Conservation (phyloP, 2,797 vertebrate species). For the Ibycter americanus region DNA sequence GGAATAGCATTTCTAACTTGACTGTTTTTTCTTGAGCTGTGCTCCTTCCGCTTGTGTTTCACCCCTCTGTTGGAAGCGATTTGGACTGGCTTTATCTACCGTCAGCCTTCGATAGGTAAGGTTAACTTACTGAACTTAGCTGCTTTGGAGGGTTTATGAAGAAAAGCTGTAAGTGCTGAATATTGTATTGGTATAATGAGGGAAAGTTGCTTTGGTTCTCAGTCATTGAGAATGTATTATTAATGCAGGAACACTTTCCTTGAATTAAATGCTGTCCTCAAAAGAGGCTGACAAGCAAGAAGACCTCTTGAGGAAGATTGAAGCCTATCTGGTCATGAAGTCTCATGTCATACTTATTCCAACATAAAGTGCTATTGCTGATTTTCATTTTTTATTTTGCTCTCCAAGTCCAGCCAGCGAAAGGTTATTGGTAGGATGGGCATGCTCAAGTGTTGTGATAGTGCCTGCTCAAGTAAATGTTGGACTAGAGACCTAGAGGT, state of each 20-base stretch:
- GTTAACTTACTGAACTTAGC: background rate
- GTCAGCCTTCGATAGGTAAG: conserved; percentile 1
- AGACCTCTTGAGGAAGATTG: background rate
- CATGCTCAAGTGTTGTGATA: background rate
- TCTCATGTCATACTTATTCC: background rate
- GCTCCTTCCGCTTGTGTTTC: background rate
- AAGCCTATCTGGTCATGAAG: background rate
- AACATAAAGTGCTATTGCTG: background rate
- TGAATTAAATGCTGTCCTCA: background rate
- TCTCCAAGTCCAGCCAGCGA: background rate
- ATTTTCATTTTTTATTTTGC: background rate
- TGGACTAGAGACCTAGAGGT: background rate
- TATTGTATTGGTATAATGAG: conserved; percentile 12
- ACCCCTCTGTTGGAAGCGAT: background rate
- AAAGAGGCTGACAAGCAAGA: background rate
- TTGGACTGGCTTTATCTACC: conserved; percentile 26
- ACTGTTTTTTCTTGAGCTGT: background rate
- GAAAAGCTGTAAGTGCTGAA: background rate
- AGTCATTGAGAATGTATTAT: conserved; percentile 42
- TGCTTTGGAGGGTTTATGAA: background rate
- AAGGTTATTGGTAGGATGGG: background rate
- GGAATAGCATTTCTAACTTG: conserved; percentile 9
- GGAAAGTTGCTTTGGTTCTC: background rate
- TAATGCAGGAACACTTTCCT: conserved; percentile 44
- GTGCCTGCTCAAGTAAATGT: background rate